Conservation (phyloP, 1,140 invertebrate genomes). For the Melipona quadrifasciata region DNA sequence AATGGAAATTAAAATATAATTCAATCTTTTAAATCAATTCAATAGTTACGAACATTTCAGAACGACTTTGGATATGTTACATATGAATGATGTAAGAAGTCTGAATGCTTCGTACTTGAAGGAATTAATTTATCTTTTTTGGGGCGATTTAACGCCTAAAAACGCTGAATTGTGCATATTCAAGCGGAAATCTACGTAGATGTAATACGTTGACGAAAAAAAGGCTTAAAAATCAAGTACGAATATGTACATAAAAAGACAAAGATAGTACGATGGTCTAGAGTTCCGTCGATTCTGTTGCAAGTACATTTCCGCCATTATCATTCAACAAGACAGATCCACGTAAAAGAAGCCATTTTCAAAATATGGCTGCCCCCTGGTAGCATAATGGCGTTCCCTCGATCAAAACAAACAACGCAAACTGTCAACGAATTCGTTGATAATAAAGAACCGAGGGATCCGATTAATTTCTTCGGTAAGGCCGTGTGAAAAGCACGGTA, state of each 20-base stretch:
- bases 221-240: not conserved
- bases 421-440: constrained; percentile 74
- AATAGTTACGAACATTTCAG: constrained; percentile 2
- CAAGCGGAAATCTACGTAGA: not conserved
- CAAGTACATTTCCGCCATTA: constrained; percentile 55
- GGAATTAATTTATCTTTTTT: constrained; percentile 11
- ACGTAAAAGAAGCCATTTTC: constrained; percentile 84
- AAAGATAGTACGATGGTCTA: constrained; percentile 28
- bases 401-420: constrained; percentile 83
- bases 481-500: constrained; percentile 52
- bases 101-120: constrained; percentile 14
- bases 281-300: constrained; percentile 27
- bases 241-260: not conserved
- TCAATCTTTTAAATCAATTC: not conserved
- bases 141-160: not conserved
- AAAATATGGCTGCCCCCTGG: constrained; percentile 88
- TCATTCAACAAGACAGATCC: constrained; percentile 44
- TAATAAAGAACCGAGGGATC: constrained; percentile 31
- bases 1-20: not conserved
- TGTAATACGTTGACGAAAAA: not conserved
- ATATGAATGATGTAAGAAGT: constrained; percentile 47
- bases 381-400: constrained; percentile 81
- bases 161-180: not conserved
- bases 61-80: not conserved
- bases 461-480: not conserved